These are phyloP conservation scores for Cylloceria caligata DNA, from an alignment of 2,888 invertebrate species.

Conservation along the genomic window DNA sequence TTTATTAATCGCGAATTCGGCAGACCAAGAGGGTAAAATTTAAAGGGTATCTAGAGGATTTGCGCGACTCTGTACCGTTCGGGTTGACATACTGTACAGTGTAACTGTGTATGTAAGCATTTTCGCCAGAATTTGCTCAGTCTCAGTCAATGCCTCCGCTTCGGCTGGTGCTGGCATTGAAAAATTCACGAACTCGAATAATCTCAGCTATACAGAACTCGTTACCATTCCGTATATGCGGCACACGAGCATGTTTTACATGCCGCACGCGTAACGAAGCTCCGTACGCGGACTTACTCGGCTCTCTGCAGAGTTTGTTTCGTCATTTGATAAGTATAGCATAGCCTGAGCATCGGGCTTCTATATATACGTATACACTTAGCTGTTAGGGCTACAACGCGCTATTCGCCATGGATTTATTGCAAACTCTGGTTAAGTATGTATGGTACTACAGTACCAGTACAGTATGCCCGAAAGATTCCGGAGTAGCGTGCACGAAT, in stretches of 20 bases:
- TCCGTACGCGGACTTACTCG: conserved; percentile 55
- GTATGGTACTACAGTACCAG: not conserved
- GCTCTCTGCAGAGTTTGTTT: conserved; percentile 60
- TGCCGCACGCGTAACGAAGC: conserved; percentile 68
- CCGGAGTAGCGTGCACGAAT: conserved; percentile 2
- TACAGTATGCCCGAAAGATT: conserved; percentile 5
- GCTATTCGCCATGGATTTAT: conserved; percentile 30
- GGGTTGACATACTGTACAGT: conserved; percentile 44
- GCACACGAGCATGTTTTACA: conserved; percentile 67
- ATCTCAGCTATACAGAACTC: conserved; percentile 66
- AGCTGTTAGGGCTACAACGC: not conserved
- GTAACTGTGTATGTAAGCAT: conserved; percentile 12
- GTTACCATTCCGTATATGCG: conserved; percentile 70
- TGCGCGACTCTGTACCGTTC: conserved; percentile 1
- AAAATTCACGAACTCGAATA: conserved; percentile 59
- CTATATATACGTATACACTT: conserved; percentile 22
- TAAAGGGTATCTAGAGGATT: conserved; percentile 39
- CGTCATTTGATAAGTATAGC: conserved; percentile 48
- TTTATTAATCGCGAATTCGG: conserved; percentile 57
- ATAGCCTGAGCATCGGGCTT: not conserved
- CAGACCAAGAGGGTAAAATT: conserved; percentile 47
- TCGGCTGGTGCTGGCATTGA: conserved; percentile 48
- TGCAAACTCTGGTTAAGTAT: conserved; percentile 17
- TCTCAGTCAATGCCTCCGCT: not conserved
- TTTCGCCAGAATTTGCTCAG: conserved; percentile 29